phyloP scores from a whole-genome alignment of 2,113 vertebrate species.

The Progne subis region DNA sequence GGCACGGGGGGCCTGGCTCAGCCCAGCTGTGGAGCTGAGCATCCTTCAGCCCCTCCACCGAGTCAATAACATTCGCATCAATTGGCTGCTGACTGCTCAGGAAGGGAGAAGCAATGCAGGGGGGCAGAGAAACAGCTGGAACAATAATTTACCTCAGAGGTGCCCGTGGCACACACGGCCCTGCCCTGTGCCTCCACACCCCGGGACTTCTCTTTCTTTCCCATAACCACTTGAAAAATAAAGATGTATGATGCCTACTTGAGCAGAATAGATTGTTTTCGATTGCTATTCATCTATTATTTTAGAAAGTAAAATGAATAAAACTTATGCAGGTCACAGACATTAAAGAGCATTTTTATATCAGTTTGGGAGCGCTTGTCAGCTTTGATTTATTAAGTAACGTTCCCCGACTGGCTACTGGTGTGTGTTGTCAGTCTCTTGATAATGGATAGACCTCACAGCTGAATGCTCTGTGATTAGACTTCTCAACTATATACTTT shows the following conservation, averaged over 20 bases:
- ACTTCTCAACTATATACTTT: slow-evolving; percentile 76
- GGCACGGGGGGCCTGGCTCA: background rate
- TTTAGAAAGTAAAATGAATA: slow-evolving; percentile 76
- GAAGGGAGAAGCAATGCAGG: background rate
- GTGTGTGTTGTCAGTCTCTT: slow-evolving; percentile 84
- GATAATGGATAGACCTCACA: slow-evolving; percentile 87
- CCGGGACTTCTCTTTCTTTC: background rate
- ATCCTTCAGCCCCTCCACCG: background rate
- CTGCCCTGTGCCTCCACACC: background rate
- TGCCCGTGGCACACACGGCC: background rate
- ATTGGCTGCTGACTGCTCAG: background rate
- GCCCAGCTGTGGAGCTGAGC: background rate
- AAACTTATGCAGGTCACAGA: slow-evolving; percentile 75
- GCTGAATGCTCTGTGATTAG: slow-evolving; percentile 80
- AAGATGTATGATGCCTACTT: slow-evolving; percentile 37
- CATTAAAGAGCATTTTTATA: slow-evolving; percentile 85
- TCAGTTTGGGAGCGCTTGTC: slow-evolving; percentile 87
- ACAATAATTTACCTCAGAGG: background rate
- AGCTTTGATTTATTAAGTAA: slow-evolving; percentile 96
- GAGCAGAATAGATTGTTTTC: slow-evolving; percentile 62
- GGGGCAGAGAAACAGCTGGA: background rate
- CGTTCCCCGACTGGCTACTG: slow-evolving; percentile 81
- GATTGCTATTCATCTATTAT: slow-evolving; percentile 69
- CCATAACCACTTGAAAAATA: slow-evolving; percentile 17
- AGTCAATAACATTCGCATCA: background rate